Base-by-base conservation (phyloP, 2,888 invertebrate genomes). In the Ophion costatus region DNA sequence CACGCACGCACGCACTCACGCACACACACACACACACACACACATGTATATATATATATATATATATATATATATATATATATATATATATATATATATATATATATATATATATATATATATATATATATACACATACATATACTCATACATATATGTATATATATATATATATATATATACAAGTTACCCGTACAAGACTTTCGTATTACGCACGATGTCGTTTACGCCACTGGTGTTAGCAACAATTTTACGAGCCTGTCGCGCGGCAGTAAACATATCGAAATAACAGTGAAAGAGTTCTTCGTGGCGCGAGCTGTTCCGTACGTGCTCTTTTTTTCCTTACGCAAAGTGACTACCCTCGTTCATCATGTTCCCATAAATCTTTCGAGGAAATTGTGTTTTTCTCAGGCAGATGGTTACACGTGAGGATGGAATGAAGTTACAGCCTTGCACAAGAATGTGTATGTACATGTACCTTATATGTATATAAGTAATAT, bases 321-420 rank as follows among this genome's bases (percentile, higher is more conserved):
- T 51, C 51, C 51, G 14, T 51, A 51, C 17, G 14, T 51, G 51
- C 17, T 14, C 45, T 51, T 51, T 51, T 38, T 51, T 51, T 51
- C 51, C 51, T 3, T 61, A 61, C 22, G 61, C 61, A 61, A 61
- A 61, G 61, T 24, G 51, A 51, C 51, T 14, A 24, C 17, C 51
- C 51, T 51, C 51, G 51, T 51, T 4, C 51, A 51, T 51, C 51
- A 51, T 51, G 51, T 51, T 51, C 51, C 51, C 51, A 45, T 20
- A 69, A 14, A 45, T n/a, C 66, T 66, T 29, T 6, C 22, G 20
- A 17, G n/a, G 56, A 29, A 64, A 66, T 56, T 76, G 64, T 33
- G 33, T 64, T 66, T 5, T 38, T 14, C 45, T n/a, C 11, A 33
- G n/a, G 33, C 63, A 29, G 17, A 42, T 38, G 67, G 61, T 74